A percentile compares a stretch with the other conserved stretches of the same genome.
phyloP scores from a whole-genome alignment of 2,113 vertebrate species.

The Python bivittatus region DNA sequence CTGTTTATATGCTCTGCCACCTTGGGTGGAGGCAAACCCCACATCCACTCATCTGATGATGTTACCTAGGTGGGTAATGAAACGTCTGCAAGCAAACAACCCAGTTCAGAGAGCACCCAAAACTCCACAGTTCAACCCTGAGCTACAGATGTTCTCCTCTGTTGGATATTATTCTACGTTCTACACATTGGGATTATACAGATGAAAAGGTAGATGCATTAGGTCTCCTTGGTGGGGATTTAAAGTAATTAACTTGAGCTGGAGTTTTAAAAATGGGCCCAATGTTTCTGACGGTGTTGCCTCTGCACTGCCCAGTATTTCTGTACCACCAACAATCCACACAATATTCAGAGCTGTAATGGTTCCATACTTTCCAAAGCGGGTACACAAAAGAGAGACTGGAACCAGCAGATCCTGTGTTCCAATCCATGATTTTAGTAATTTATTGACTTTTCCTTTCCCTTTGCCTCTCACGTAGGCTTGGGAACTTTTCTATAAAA shows the following conservation, averaged over 20 bases:
- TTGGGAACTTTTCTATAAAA: not conserved
- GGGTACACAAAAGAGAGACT: not conserved
- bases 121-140: not conserved
- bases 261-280: not conserved
- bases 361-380: not conserved
- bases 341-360: not conserved
- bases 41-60: not conserved
- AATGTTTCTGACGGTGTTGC: not conserved
- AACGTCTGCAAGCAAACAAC: not conserved
- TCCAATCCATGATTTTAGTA: not conserved
- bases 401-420: not conserved
- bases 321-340: not conserved
- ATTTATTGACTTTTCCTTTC: not conserved
- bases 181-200: not conserved
- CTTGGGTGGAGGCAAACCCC: no score
- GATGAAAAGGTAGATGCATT: not conserved
- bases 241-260: not conserved
- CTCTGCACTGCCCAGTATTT: not conserved
- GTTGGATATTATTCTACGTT: not conserved
- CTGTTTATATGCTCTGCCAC: no score
- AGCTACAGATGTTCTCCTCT: not conserved
- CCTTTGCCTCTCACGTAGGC: not conserved
- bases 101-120: not conserved
- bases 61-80: not conserved
- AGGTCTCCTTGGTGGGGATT: not conserved